Percentiles rank a stretch among this genome's conserved stretches.
These are phyloP conservation scores for Megaptera novaeangliae DNA, from an alignment of 2,113 vertebrate genomes.

Conservation along the genomic window DNA sequence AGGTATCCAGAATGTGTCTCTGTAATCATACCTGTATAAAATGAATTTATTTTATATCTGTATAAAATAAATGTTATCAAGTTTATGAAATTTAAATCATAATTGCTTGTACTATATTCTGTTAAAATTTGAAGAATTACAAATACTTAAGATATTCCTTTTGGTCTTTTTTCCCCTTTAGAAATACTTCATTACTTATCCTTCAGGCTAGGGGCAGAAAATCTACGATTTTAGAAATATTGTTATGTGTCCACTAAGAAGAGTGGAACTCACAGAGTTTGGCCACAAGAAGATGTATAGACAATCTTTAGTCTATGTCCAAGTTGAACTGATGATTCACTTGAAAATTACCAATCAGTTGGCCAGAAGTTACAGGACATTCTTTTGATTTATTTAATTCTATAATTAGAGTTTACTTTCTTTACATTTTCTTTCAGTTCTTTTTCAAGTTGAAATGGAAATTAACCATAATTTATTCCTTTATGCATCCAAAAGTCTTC, in stretches of 20 bases:
- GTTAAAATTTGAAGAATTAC: neutral
- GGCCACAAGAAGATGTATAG: neutral
- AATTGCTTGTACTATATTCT: neutral
- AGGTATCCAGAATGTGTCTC: neutral
- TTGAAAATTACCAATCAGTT: neutral
- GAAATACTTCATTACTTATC: neutral
- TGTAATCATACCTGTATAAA: neutral
- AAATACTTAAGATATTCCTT: neutral
- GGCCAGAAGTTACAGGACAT: neutral
- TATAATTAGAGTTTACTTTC: neutral
- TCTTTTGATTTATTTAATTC: neutral
- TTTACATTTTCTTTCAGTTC: neutral
- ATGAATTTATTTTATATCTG: no score
- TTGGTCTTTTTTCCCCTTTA: neutral
- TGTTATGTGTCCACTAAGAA: neutral
- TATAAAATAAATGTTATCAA: neutral
- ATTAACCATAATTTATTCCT: neutral
- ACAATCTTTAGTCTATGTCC: neutral
- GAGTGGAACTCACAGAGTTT: neutral
- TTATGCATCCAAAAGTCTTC: slow-evolving; percentile 10
- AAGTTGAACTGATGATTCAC: neutral
- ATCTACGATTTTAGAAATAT: neutral
- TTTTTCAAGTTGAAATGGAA: slow-evolving; percentile 23
- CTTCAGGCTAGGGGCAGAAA: neutral
- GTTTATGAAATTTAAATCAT: neutral